phyloP scores from a whole-genome alignment of 2,888 invertebrate genomes.

The Erynnis tages region DNA sequence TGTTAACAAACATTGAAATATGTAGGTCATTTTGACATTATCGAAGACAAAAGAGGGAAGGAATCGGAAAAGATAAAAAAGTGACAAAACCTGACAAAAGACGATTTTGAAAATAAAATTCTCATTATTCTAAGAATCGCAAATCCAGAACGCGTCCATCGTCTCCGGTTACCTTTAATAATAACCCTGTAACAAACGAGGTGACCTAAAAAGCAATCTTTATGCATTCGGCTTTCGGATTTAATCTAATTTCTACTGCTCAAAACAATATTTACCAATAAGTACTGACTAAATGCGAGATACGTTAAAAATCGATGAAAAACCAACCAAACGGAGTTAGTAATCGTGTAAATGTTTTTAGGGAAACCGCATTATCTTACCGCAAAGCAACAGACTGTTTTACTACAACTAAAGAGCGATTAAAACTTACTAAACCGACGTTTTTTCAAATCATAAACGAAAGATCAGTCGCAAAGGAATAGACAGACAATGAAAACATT shows the following conservation, averaged over 20 bases:
- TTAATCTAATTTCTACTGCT: background rate
- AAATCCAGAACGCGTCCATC: constrained; percentile 41
- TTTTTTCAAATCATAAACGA: too few species aligned
- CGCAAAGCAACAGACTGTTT: background rate
- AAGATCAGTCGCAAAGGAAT: background rate
- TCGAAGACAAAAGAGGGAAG: too few species aligned
- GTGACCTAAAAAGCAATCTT: constrained; percentile 51
- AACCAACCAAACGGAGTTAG: background rate
- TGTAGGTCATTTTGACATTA: too few species aligned
- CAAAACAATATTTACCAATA: background rate
- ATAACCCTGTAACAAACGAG: constrained; percentile 49
- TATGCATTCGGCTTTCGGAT: constrained; percentile 28
- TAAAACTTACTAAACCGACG: background rate
- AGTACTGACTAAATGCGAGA: background rate
- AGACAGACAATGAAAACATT: background rate
- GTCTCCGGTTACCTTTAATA: constrained; percentile 53
- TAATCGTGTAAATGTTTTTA: background rate
- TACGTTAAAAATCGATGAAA: background rate
- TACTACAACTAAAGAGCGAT: background rate
- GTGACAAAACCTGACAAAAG: too few species aligned
- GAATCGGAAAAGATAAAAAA: too few species aligned
- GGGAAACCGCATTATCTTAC: background rate
- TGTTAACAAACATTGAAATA: too few species aligned
- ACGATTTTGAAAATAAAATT: constrained; percentile 35
- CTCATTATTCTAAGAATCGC: constrained; percentile 44